phyloP scores from a whole-genome alignment of 2,797 vertebrate genomes.

The Graptemys geographica region DNA sequence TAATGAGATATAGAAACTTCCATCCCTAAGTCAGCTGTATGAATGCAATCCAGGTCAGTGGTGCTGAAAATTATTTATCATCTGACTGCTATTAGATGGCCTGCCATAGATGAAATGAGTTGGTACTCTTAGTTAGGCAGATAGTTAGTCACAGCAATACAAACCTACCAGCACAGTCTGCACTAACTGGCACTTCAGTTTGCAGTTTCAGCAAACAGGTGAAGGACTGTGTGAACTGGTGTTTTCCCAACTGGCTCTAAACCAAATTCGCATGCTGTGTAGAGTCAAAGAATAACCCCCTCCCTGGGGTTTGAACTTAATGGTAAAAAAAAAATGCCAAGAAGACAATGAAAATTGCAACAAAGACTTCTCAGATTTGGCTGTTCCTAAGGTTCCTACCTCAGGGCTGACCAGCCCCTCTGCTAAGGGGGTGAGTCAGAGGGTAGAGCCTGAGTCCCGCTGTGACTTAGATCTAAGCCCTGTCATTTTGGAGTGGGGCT shows the following conservation, averaged over 20 bases:
- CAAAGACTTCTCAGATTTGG: fast-evolving
- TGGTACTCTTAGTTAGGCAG: not conserved
- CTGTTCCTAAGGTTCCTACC: not conserved
- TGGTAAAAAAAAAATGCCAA: not conserved
- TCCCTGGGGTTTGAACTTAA: not conserved
- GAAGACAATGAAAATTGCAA: not conserved
- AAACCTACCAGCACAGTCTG: not conserved
- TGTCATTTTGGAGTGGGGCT: not conserved
- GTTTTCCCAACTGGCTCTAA: not conserved
- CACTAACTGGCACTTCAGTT: not conserved
- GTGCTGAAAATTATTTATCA: not conserved
- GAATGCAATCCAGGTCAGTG: not conserved
- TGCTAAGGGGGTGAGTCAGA: not conserved
- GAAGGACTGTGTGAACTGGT: not conserved
- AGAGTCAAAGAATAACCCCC: too few species aligned
- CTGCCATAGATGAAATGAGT: not conserved
- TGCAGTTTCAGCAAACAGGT: not conserved
- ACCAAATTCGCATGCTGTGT: not conserved
- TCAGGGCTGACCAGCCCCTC: fast-evolving
- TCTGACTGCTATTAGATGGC: not conserved
- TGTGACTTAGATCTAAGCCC: not conserved
- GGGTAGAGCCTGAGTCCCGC: not conserved
- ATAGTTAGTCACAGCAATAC: not conserved
- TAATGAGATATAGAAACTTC: not conserved
- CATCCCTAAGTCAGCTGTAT: not conserved